Evolutionary conservation across 2,888 invertebrate genomes (phyloP).

Genomic region (Melanostoma mellinum): DNA sequence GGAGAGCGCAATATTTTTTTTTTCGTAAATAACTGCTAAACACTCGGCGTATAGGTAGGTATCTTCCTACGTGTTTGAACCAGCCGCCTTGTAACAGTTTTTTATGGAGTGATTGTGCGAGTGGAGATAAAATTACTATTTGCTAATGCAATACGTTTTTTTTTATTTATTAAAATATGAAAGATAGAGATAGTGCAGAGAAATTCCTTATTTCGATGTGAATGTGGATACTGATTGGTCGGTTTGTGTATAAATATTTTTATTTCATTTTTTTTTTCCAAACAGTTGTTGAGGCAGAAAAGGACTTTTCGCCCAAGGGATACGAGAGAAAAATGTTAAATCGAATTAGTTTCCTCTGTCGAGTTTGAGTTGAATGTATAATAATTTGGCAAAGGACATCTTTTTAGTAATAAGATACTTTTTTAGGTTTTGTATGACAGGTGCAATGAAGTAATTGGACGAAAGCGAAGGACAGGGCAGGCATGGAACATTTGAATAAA

Average conservation of each 20-base stretch:
- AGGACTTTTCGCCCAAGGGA: background rate
- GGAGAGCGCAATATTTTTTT: constrained; percentile 23
- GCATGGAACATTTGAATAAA: too few species aligned
- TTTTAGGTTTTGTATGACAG: background rate
- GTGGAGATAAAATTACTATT: constrained; percentile 65
- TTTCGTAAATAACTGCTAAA: constrained; percentile 60
- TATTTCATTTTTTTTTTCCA: background rate
- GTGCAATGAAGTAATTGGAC: background rate
- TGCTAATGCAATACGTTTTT: constrained; percentile 35
- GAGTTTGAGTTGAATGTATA: background rate
- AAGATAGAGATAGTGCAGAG: constrained; percentile 18
- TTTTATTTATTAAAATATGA: constrained; percentile 27
- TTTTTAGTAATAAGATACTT: background rate
- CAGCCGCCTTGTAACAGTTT: constrained; percentile 61
- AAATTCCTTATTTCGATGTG: constrained; percentile 8
- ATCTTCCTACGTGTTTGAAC: constrained; percentile 45
- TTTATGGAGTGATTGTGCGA: constrained; percentile 56
- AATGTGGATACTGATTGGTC: background rate
- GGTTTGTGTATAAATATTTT: constrained; percentile 24
- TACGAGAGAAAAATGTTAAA: constrained; percentile 1
- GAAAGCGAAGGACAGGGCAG: too few species aligned
- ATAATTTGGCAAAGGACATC: background rate
- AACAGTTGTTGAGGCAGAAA: background rate
- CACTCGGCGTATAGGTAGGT: constrained; percentile 3
- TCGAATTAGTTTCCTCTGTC: constrained; percentile 10